Percentiles rank a stretch among this genome's conserved stretches.
Evolutionary conservation across 2,113 vertebrate species (phyloP).

Genomic region (Ageneiosus marmoratus): DNA sequence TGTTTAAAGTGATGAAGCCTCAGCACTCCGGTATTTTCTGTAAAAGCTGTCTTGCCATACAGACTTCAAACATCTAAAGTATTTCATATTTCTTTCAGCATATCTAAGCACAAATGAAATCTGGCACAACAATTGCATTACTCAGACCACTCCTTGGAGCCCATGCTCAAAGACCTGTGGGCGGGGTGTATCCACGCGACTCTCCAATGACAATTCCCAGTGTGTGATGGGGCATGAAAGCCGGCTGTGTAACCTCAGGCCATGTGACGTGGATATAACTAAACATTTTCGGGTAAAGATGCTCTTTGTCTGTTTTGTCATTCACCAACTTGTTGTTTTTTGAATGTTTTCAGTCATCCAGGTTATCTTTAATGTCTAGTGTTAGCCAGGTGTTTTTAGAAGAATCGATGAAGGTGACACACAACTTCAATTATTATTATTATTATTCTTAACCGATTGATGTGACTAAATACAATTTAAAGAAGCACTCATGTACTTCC

Average conservation of each 20-base stretch:
- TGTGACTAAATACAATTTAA: background rate
- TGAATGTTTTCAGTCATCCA: background rate
- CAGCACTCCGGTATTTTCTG: background rate
- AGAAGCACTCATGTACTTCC: background rate
- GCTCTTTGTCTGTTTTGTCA: background rate
- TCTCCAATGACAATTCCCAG: conserved; percentile 84
- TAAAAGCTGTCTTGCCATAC: background rate
- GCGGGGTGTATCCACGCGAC: conserved; percentile 85
- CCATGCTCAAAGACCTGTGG: conserved; percentile 91
- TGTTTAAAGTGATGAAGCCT: background rate
- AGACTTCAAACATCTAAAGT: background rate
- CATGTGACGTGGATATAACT: conserved; percentile 85
- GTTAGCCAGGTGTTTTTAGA: background rate
- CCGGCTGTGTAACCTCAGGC: conserved; percentile 90
- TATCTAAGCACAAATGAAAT: conserved; percentile 53
- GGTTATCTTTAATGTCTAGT: background rate
- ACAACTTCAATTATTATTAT: background rate
- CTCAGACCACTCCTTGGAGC: conserved; percentile 91
- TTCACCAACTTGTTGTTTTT: background rate
- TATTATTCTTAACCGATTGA: background rate
- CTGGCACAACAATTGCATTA: conserved; percentile 89
- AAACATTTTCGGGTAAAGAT: conserved; percentile 86
- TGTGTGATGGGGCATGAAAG: conserved; percentile 87
- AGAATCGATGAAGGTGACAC: background rate
- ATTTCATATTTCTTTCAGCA: conserved; percentile 35